Evolutionary conservation across 2,888 invertebrate species (phyloP).

Genomic region (Galerucella pusilla): DNA sequence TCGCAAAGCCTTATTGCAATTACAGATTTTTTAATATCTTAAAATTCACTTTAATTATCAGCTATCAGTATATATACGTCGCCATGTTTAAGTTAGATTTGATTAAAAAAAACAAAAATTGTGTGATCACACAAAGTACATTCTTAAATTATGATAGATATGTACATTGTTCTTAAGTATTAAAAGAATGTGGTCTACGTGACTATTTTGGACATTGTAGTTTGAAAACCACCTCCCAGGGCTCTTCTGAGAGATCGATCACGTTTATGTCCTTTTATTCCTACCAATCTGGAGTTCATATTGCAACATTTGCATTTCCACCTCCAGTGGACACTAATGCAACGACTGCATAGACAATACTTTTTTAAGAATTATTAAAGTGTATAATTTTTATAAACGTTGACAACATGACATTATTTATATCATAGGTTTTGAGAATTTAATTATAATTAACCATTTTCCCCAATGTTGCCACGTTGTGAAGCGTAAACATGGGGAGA

Average conservation of each 20-base stretch:
- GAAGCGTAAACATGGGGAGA: slow-evolving; percentile 34
- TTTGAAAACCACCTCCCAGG: slow-evolving; percentile 48
- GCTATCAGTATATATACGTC: slow-evolving; percentile 59
- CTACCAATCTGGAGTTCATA: slow-evolving; percentile 42
- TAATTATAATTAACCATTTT: slow-evolving; percentile 42
- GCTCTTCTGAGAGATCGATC: slow-evolving; percentile 57
- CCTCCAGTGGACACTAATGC: slow-evolving; percentile 34
- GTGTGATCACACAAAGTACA: slow-evolving; percentile 11
- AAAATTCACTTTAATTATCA: slow-evolving; percentile 58
- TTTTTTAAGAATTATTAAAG: slow-evolving; percentile 19
- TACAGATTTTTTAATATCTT: slow-evolving; percentile 40
- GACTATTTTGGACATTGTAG: slow-evolving; percentile 35
- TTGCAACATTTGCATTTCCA: slow-evolving; percentile 43
- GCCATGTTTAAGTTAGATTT: slow-evolving; percentile 66
- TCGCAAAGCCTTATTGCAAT: slow-evolving; percentile 32
- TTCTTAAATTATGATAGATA: background rate
- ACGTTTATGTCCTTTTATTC: slow-evolving; percentile 57
- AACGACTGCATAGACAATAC: slow-evolving; percentile 13
- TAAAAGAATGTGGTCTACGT: slow-evolving; percentile 24
- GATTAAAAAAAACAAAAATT: slow-evolving; percentile 57
- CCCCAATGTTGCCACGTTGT: slow-evolving; percentile 45
- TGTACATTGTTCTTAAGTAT: slow-evolving; percentile 20
- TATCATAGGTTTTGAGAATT: slow-evolving; percentile 29
- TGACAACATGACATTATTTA: slow-evolving; percentile 36
- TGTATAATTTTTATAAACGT: slow-evolving; percentile 37